phyloP scores from a whole-genome alignment of 2,888 invertebrate species.

The Entomobrya proxima region DNA sequence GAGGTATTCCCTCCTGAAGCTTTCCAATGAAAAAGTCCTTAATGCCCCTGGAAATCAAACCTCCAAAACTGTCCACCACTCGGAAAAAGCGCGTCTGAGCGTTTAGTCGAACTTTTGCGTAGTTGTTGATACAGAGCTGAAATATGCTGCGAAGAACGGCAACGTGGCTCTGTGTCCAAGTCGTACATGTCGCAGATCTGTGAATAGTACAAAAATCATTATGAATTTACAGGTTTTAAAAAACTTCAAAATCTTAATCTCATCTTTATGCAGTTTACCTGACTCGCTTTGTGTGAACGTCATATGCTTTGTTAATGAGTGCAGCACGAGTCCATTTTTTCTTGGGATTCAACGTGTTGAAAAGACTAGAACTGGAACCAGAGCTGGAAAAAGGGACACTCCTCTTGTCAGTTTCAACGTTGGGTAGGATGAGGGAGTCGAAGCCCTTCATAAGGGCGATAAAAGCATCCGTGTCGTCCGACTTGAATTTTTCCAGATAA shows the following conservation, averaged over 20 bases:
- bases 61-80: conserved; percentile 72
- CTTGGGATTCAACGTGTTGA: conserved; percentile 71
- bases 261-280: conserved; percentile 60
- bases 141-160: conserved; percentile 71
- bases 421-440: conserved; percentile 70
- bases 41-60: conserved; percentile 69
- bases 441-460: conserved; percentile 76
- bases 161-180: conserved; percentile 74
- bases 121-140: conserved; percentile 73
- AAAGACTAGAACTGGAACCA: conserved; percentile 41
- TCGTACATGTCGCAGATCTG: conserved; percentile 72
- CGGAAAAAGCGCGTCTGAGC: conserved; percentile 74
- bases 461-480: conserved; percentile 89
- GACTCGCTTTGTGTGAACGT: conserved; percentile 70
- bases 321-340: conserved; percentile 72
- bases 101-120: conserved; percentile 73
- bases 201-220: too few species aligned
- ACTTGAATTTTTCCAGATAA: conserved; percentile 77
- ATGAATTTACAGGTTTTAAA: neutral
- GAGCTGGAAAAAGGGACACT: conserved; percentile 56
- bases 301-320: conserved; percentile 65
- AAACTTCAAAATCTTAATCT: neutral
- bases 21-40: conserved; percentile 72
- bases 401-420: conserved; percentile 69
- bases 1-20: conserved; percentile 73